Percentiles rank a stretch among this genome's conserved stretches.
Evolutionary conservation across 2,113 vertebrate genomes (phyloP).

Genomic region (Panurus biarmicus): DNA sequence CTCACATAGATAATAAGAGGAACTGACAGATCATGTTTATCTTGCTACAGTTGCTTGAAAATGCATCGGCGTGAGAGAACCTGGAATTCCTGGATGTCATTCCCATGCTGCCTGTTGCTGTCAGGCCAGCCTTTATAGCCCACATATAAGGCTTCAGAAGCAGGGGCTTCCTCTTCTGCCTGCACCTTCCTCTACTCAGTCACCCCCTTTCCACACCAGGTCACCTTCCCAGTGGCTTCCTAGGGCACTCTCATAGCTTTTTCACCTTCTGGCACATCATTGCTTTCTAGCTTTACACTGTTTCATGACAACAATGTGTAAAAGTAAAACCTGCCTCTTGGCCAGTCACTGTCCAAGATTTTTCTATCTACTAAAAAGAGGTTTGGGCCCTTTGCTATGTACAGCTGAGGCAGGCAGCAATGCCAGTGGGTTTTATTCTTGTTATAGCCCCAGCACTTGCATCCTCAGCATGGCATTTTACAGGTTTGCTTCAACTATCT

Average conservation of each 20-base stretch:
- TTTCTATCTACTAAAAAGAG: not conserved
- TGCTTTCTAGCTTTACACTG: not conserved
- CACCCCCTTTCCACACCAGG: not conserved
- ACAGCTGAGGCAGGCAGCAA: accelerated
- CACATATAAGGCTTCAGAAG: not conserved
- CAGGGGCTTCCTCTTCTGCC: not conserved
- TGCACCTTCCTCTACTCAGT: not conserved
- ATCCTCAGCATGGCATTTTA: not conserved
- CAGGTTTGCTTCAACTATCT: not conserved
- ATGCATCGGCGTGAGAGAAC: accelerated
- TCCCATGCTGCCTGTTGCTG: not conserved
- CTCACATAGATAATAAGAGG: not conserved
- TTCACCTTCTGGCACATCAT: not conserved
- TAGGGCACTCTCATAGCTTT: not conserved
- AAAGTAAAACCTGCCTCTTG: not conserved
- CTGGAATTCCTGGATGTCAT: not conserved
- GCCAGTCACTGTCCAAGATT: not conserved
- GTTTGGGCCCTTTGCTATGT: not conserved
- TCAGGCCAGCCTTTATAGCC: not conserved
- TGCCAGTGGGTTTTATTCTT: not conserved
- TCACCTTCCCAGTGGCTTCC: accelerated
- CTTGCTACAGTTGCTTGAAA: not conserved
- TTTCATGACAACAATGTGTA: not conserved
- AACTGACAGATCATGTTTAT: not conserved
- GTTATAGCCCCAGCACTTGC: accelerated